Conservation (phyloP, 2,888 invertebrate species). For the Drosophila rellima region DNA sequence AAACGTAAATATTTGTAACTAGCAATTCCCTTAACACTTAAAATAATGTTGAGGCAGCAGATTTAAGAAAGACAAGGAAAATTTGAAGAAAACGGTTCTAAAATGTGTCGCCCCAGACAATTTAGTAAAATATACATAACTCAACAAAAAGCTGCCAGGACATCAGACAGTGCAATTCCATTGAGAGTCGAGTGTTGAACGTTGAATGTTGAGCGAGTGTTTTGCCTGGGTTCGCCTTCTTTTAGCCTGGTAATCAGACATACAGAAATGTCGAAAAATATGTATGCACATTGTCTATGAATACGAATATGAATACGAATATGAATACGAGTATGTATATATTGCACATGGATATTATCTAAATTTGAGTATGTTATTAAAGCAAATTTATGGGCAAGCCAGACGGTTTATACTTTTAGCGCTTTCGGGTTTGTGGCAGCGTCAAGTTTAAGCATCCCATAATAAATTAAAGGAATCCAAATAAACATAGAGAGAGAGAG, state of each 20-base stretch:
- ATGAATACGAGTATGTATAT: constrained; percentile 15
- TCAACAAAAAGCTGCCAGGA: constrained; percentile 30
- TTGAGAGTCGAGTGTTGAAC: constrained; percentile 29
- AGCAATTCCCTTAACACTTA: constrained; percentile 13
- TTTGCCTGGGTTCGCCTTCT: not conserved
- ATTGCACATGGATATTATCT: constrained; percentile 64
- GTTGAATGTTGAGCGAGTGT: constrained; percentile 2
- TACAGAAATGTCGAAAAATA: constrained; percentile 4
- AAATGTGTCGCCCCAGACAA: constrained; percentile 39
- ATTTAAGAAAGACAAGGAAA: constrained; percentile 6
- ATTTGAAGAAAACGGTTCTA: constrained; percentile 22
- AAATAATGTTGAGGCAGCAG: constrained; percentile 3
- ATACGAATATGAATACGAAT: not conserved
- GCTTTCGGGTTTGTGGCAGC: constrained; percentile 28
- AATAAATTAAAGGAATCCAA: constrained; percentile 54
- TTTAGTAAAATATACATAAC: constrained; percentile 41
- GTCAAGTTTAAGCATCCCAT: constrained; percentile 41
- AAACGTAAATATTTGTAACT: not conserved
- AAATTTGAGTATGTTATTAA: constrained; percentile 79
- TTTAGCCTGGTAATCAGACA: constrained; percentile 10
- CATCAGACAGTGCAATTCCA: constrained; percentile 38
- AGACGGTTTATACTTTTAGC: constrained; percentile 35
- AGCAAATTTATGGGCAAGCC: constrained; percentile 58
- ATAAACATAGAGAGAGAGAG: constrained; percentile 8
- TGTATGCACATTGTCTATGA: not conserved